Evolutionary conservation across 2,113 vertebrate species (phyloP).

Genomic region (Sphaerodactylus townsendi): DNA sequence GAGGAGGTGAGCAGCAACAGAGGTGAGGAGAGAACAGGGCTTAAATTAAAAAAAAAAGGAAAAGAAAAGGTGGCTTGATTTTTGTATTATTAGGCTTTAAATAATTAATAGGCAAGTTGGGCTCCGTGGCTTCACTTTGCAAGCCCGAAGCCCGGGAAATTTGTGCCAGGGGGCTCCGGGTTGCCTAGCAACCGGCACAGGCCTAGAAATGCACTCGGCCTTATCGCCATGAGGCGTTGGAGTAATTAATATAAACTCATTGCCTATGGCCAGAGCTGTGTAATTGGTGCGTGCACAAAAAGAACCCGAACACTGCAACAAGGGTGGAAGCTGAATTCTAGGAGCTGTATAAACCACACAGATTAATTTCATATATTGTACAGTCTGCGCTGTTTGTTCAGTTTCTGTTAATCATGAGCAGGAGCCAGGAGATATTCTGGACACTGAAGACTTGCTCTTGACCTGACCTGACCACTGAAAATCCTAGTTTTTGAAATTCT

Average conservation of each 20-base stretch:
- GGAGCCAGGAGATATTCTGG: neutral
- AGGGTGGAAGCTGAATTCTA: neutral
- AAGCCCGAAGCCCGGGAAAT: conserved; percentile 59
- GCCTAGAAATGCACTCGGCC: conserved; percentile 64
- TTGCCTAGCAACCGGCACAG: conserved; percentile 79
- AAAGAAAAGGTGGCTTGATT: neutral
- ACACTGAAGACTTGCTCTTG: too few species aligned
- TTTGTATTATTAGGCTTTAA: conserved; percentile 46
- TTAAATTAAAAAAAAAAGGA: neutral
- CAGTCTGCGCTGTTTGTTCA: neutral
- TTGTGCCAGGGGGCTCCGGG: conserved; percentile 61
- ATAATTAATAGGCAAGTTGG: conserved; percentile 65
- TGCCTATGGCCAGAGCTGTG: conserved; percentile 12
- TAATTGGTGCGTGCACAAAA: neutral
- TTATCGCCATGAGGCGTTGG: conserved; percentile 64
- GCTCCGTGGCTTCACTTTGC: conserved; percentile 50
- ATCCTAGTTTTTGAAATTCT: neutral
- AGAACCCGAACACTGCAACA: neutral
- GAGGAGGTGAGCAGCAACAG: neutral
- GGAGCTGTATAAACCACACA: neutral
- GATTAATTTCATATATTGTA: too few species aligned
- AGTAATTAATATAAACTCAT: conserved; percentile 76
- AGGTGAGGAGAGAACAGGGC: conserved; percentile 3
- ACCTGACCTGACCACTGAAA: too few species aligned
- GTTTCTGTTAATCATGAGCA: neutral